Evolutionary conservation across 2,113 vertebrate genomes (phyloP).

Genomic region (Candoia aspera): DNA sequence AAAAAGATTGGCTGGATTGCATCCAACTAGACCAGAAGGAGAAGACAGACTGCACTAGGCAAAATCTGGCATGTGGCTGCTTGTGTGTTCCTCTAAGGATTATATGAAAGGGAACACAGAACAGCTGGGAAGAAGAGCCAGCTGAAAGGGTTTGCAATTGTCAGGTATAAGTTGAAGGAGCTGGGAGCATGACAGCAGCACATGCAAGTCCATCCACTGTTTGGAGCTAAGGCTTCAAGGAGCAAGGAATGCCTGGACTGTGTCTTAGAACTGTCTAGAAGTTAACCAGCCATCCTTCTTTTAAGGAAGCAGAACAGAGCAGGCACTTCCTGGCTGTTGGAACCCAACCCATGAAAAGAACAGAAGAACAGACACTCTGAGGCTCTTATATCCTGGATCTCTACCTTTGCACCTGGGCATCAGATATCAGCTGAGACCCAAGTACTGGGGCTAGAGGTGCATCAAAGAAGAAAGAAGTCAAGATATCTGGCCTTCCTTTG

Average conservation of each 20-base stretch:
- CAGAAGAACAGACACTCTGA: not conserved
- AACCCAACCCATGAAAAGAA: not conserved
- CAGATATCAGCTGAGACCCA: not conserved
- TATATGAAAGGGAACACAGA: not conserved
- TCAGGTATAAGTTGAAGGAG: not conserved
- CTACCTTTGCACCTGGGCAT: not conserved
- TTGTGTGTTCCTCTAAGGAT: not conserved
- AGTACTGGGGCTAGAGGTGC: not conserved
- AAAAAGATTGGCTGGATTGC: not conserved
- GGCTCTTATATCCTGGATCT: not conserved
- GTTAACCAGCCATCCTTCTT: not conserved
- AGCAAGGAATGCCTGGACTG: not conserved
- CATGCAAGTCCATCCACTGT: not conserved
- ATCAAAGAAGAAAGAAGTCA: too few relatives aligned
- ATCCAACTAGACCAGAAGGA: not conserved
- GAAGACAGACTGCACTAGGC: not conserved
- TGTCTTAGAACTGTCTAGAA: not conserved
- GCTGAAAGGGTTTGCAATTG: not conserved
- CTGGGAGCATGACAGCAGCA: not conserved
- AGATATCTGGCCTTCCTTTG: not conserved
- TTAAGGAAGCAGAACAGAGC: constrained; percentile 13
- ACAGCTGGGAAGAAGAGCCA: not conserved
- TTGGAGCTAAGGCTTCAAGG: not conserved
- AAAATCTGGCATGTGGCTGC: not conserved
- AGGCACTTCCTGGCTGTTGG: not conserved